These are phyloP conservation scores for Dasypogon diadema DNA, from an alignment of 2,888 invertebrate genomes.

Conservation along the genomic window DNA sequence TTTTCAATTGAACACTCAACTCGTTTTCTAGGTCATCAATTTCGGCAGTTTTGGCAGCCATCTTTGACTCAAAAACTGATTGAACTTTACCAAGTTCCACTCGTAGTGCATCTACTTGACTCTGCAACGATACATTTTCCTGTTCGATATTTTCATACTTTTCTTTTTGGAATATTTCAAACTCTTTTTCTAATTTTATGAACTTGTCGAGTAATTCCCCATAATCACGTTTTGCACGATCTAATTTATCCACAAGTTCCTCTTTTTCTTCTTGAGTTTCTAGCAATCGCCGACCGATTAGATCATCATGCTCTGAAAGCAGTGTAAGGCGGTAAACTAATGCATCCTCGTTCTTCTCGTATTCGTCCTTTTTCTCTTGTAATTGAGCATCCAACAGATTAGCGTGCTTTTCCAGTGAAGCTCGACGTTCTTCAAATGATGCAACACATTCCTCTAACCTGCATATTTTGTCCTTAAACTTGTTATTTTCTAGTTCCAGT, in stretches of 20 bases:
- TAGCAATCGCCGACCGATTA: conserved; percentile 73
- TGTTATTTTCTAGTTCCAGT: conserved; percentile 34
- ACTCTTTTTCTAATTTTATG: conserved; percentile 68
- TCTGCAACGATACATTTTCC: conserved; percentile 60
- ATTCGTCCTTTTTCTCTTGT: conserved; percentile 73
- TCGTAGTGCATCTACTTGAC: conserved; percentile 69
- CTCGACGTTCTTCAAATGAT: conserved; percentile 73
- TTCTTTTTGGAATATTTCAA: conserved; percentile 63
- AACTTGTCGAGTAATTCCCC: conserved; percentile 68
- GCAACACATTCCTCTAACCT: conserved; percentile 77
- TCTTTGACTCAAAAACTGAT: conserved; percentile 66
- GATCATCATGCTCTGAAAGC: conserved; percentile 75
- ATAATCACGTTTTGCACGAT: conserved; percentile 69
- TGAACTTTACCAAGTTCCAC: conserved; percentile 70
- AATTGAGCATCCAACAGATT: conserved; percentile 74
- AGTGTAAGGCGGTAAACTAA: conserved; percentile 74
- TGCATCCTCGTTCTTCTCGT: conserved; percentile 74
- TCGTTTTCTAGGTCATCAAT: conserved; percentile 71
- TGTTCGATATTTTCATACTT: conserved; percentile 68
- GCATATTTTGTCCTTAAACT: conserved; percentile 73
- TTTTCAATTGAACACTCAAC: conserved; percentile 68
- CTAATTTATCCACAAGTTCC: conserved; percentile 68
- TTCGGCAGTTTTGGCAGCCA: conserved; percentile 67
- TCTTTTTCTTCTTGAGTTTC: conserved; percentile 71
- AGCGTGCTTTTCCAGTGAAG: conserved; percentile 73